These are phyloP conservation scores for Phenganax stokvisi DNA, from an alignment of 92 coral and sea anemone genomes.

Conservation along the genomic window DNA sequence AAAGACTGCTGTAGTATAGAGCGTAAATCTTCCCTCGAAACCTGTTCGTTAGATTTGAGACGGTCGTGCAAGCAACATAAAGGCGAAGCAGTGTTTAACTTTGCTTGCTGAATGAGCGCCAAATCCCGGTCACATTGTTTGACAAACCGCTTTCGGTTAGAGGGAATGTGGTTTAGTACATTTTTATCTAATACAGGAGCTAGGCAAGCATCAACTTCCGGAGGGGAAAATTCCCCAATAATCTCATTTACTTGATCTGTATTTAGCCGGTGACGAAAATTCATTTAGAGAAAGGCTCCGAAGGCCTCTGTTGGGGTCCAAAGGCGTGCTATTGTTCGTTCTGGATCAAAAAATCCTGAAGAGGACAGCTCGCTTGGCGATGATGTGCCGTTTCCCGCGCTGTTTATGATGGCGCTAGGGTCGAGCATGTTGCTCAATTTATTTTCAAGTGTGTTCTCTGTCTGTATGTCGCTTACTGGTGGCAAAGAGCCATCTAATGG, in stretches of 20 bases:
- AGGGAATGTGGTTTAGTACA: neutral
- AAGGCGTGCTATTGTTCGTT: neutral
- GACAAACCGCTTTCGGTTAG: neutral
- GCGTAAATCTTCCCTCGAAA: conserved; percentile 6
- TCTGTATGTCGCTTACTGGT: too few relatives aligned
- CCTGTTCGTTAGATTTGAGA: neutral
- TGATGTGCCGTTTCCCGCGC: too few relatives aligned
- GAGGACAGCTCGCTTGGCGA: too few relatives aligned
- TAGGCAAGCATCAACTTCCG: neutral
- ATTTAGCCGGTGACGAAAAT: neutral
- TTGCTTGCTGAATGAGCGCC: conserved; percentile 20
- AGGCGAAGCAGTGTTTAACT: conserved; percentile 5
- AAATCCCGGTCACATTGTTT: conserved; percentile 23
- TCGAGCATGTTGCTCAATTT: too few relatives aligned
- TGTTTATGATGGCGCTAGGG: too few relatives aligned
- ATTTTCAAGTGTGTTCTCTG: too few relatives aligned
- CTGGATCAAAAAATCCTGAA: neutral
- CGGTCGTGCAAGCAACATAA: conserved; percentile 27
- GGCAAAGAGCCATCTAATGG: too few relatives aligned
- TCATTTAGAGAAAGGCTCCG: neutral
- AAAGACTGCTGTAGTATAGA: conserved; percentile 7
- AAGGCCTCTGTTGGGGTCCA: neutral
- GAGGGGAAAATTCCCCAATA: too few relatives aligned
- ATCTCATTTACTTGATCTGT: neutral
- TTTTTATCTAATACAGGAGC: neutral